Conservation (phyloP, 30 jellyfish, hydroid and myxozoan species). For the Cassiopea xamachana region DNA sequence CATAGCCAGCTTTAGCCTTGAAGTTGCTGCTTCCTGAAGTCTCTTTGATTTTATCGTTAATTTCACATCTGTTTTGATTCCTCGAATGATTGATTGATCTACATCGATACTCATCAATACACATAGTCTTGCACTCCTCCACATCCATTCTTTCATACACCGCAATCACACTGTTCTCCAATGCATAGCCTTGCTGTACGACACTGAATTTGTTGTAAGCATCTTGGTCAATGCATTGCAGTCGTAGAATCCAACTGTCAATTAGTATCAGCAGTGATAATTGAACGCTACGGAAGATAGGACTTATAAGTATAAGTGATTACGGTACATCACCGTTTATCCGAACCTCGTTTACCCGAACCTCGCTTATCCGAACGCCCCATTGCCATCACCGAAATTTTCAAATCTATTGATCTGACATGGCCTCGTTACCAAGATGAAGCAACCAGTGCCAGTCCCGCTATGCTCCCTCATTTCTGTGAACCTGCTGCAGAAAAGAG, state of each 20-base stretch:
- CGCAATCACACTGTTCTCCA: constrained; percentile 7
- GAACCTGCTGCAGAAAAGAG: too few species aligned
- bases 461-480: too few species aligned
- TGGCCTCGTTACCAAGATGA: too few species aligned
- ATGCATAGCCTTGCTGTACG: not conserved
- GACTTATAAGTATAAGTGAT: not conserved
- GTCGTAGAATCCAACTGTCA: not conserved
- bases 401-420: too few species aligned
- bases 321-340: too few species aligned
- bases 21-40: not conserved
- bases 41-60: not conserved
- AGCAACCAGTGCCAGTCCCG: too few species aligned
- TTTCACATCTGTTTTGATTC: not conserved
- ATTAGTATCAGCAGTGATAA: not conserved
- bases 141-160: not conserved
- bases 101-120: not conserved
- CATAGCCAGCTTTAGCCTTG: not conserved
- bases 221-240: not conserved
- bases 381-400: too few species aligned
- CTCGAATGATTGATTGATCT: constrained; percentile 4
- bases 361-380: too few species aligned
- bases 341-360: too few species aligned
- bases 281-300: not conserved
- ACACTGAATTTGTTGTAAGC: not conserved
- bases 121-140: not conserved